A percentile compares a stretch with the other conserved stretches of the same genome.
phyloP scores from a whole-genome alignment of 2,797 vertebrate species.

The Pseudochirops corinnae region DNA sequence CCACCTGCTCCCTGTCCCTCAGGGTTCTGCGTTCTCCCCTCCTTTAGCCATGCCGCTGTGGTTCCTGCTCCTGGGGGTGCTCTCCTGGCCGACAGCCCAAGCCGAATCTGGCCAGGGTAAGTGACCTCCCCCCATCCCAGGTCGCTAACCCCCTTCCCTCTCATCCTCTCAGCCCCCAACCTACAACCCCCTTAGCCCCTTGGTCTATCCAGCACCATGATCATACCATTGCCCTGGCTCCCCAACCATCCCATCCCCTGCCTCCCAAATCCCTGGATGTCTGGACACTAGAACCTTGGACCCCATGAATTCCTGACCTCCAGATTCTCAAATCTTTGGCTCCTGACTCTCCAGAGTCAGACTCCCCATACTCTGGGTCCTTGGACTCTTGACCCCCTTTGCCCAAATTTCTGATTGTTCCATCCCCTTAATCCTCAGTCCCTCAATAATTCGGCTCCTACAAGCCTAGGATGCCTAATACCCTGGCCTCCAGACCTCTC shows the following conservation, averaged over 20 bases:
- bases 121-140: not conserved
- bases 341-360: not conserved
- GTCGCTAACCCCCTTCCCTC: not conserved
- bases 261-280: not conserved
- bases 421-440: not conserved
- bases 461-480: not conserved
- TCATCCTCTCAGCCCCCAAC: not conserved
- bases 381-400: not conserved
- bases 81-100: not conserved
- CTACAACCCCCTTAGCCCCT: not conserved
- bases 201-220: not conserved
- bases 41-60: conserved; percentile 6
- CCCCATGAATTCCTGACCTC: not conserved
- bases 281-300: not conserved
- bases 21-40: not conserved
- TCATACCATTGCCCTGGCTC: not conserved
- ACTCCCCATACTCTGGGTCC: not conserved
- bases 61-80: conserved; percentile 29
- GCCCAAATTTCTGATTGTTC: not conserved
- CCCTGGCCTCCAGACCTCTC: not conserved
- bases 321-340: not conserved
- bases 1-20: not conserved
- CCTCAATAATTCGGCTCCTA: not conserved
- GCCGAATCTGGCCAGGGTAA: not conserved
- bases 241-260: too few species aligned